Percentiles rank a stretch among this genome's conserved stretches.
Conservation (phyloP, 2,888 invertebrate species). For the Drosophila pullipes region DNA sequence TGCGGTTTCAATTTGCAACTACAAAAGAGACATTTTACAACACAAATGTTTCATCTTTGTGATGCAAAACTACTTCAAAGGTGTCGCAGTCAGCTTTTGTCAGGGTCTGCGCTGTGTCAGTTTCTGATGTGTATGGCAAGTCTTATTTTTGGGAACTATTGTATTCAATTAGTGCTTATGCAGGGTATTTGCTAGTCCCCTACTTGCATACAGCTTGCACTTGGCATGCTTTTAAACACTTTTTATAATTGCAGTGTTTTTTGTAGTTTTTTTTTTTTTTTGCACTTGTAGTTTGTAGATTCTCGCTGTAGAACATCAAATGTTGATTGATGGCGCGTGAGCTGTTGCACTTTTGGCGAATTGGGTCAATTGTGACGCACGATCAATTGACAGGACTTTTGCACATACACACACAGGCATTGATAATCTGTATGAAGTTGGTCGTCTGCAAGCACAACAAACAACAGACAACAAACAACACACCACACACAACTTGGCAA, state of each 20-base stretch:
- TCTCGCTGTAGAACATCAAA: conserved; percentile 39
- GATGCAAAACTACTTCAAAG: neutral
- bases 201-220: neutral
- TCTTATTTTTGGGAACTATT: neutral
- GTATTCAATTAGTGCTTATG: neutral
- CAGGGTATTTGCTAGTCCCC: conserved; percentile 27
- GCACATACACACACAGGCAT: neutral
- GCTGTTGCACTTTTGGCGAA: conserved; percentile 37
- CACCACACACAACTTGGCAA: conserved; percentile 38
- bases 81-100: neutral
- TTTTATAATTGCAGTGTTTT: conserved; percentile 16
- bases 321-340: conserved; percentile 74
- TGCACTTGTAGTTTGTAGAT: conserved; percentile 14
- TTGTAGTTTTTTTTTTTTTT: neutral
- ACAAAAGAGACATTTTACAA: neutral
- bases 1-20: neutral
- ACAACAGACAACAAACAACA: neutral
- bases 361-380: conserved; percentile 69
- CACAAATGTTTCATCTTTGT: neutral
- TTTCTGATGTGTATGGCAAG: neutral
- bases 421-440: conserved; percentile 6
- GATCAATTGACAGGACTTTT: conserved; percentile 38
- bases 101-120: neutral
- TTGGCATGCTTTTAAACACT: conserved; percentile 23
- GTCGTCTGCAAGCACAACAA: neutral